These are phyloP conservation scores for Eilema caniola DNA, from an alignment of 2,888 invertebrate genomes.

Conservation along the genomic window DNA sequence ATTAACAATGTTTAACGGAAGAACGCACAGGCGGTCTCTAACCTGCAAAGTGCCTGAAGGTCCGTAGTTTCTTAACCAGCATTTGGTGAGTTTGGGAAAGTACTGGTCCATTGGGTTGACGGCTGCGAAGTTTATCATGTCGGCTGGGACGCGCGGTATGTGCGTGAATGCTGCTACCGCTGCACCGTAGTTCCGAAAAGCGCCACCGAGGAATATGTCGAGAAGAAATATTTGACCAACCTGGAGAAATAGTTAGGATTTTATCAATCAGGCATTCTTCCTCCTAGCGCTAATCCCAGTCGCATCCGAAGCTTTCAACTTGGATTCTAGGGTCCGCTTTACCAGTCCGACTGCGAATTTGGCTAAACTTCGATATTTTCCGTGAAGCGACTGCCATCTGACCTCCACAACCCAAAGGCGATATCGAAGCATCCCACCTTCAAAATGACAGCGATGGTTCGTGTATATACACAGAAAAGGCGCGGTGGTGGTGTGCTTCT, in stretches of 20 bases:
- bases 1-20: constrained; percentile 92
- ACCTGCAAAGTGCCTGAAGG: constrained; percentile 86
- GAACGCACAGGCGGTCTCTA: constrained; percentile 90
- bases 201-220: constrained; percentile 88
- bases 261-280: too few species aligned
- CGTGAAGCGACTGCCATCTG: too few species aligned
- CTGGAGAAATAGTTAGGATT: constrained; percentile 79
- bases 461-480: too few species aligned
- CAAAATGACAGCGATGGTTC: too few species aligned
- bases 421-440: too few species aligned
- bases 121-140: constrained; percentile 69
- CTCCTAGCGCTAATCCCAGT: too few species aligned
- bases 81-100: constrained; percentile 91
- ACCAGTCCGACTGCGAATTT: too few species aligned
- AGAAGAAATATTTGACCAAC: constrained; percentile 90
- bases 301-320: too few species aligned
- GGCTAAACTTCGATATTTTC: too few species aligned
- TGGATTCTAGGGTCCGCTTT: too few species aligned
- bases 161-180: constrained; percentile 80
- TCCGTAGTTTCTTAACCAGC: constrained; percentile 87
- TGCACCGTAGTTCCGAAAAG: constrained; percentile 88
- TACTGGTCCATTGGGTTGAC: constrained; percentile 89
- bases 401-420: too few species aligned
- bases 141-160: constrained; percentile 66
- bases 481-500: too few species aligned